Conservation (phyloP, 2,797 vertebrate species). For the Micrastur ruficollis region DNA sequence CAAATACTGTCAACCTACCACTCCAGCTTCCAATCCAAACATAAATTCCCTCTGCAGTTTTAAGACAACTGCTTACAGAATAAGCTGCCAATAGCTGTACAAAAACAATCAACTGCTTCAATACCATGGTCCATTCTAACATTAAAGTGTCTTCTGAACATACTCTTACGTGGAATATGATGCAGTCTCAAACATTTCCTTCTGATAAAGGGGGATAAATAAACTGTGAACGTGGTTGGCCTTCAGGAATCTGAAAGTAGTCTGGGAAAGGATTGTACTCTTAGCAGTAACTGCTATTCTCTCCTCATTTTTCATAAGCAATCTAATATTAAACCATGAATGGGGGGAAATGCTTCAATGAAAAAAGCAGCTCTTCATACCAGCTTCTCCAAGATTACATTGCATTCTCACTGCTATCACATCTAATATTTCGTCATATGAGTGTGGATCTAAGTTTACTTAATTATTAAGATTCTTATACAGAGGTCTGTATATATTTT, state of each 20-base stretch:
- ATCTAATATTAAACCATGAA: neutral
- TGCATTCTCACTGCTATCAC: neutral
- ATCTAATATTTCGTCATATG: neutral
- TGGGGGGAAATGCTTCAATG: neutral
- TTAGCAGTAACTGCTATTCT: neutral
- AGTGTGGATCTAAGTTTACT: neutral
- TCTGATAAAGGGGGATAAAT: neutral
- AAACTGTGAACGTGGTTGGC: neutral
- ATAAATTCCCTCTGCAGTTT: neutral
- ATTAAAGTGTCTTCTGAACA: neutral
- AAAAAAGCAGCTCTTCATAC: neutral
- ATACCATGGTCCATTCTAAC: rapidly evolving
- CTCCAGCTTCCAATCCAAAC: neutral
- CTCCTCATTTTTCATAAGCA: neutral
- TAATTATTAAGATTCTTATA: neutral
- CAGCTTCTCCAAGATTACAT: neutral
- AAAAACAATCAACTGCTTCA: neutral
- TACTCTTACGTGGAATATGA: neutral
- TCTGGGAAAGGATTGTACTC: neutral
- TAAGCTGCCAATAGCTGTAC: neutral
- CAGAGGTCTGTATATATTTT: neutral
- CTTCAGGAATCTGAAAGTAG: neutral
- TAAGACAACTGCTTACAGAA: neutral
- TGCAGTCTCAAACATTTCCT: neutral
- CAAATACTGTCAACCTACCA: neutral